Base-by-base conservation (phyloP, 2,888 invertebrate species). In the Acheta domesticus region DNA sequence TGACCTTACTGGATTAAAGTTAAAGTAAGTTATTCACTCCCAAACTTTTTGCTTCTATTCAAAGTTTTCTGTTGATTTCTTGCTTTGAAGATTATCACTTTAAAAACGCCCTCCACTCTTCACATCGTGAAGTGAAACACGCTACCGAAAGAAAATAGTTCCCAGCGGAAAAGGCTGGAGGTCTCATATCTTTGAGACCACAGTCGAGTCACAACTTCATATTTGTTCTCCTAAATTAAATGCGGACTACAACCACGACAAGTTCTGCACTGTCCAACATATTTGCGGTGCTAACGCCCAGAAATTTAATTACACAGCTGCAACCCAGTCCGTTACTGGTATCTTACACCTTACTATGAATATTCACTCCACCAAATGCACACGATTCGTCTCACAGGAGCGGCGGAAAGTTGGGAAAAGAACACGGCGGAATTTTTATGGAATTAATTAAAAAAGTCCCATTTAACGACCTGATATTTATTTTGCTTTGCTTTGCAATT, bases 281-380 rank as follows among this genome's bases (percentile, higher is more conserved):
- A 62, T 62, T 62, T 62, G 62, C 62, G 62, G 62, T 12, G 14
- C n/a, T 14, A 14, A 62, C 14, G 62, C 14, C 16, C 14, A 62
- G 62, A 62, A 62, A 62, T 62, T 62, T 62, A 62, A 62, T 62
- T 62, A 62, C 62, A n/a, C 36, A 8, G 36, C 36, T 8, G 62
- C 14, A 62, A 11, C 62, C 62, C 14, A 62, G 62, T 62, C n/a
- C 62, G n/a, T 62, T 19, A 62, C 62, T 14, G n/a, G 62, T n/a
- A 62, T 62, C 62, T 62, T n/a, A n/a, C n/a, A 62, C 62, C 62
- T 62, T n/a, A 62, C 62, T 62, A 62, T 62, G 62, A 62, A 62
- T 62, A 62, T 62, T 62, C 62, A 62, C 14, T 14, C 16, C 36
- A 8, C 36, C 8, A 36, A 36, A 62, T 62, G 62, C 36, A n/a